A percentile compares a stretch with the other conserved stretches of the same genome.
Conservation (phyloP, 2,888 invertebrate genomes). For the Rhyacophila evoluta region DNA sequence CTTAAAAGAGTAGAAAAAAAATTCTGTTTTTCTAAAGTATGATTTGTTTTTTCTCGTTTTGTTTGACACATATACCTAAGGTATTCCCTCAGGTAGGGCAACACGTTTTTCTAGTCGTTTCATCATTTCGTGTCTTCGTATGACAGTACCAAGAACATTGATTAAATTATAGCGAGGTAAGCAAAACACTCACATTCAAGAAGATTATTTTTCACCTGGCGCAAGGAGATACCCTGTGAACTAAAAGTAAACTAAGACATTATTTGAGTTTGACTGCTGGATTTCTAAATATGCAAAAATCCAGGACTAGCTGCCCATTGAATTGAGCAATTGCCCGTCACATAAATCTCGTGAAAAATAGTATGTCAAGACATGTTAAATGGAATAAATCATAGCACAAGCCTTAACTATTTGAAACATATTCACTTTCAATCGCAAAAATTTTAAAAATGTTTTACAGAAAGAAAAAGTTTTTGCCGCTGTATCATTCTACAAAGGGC, state of each 20-base stretch:
- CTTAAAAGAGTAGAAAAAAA: no score
- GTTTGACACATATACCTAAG: not conserved
- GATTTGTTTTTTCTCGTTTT: not conserved
- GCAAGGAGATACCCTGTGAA: no score
- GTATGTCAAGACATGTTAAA: no score
- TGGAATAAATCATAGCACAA: no score
- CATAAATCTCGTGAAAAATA: no score
- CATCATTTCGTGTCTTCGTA: not conserved
- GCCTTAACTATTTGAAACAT: not conserved
- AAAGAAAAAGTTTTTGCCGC: not conserved
- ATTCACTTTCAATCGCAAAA: not conserved
- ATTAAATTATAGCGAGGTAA: not conserved
- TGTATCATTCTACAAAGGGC: not conserved
- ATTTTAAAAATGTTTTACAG: not conserved
- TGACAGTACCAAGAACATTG: not conserved
- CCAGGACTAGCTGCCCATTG: no score
- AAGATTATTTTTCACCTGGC: no score
- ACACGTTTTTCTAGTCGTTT: not conserved
- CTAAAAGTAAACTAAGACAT: no score
- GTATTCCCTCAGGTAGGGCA: not conserved
- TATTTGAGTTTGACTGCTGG: no score
- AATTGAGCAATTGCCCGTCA: no score
- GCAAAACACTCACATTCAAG: not conserved
- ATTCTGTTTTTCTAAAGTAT: no score
- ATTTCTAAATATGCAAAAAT: no score